Evolutionary conservation across 2,888 invertebrate species (phyloP), one percentile per base, ranked within the genome.

Genomic region (Geophilus truncorum): DNA sequence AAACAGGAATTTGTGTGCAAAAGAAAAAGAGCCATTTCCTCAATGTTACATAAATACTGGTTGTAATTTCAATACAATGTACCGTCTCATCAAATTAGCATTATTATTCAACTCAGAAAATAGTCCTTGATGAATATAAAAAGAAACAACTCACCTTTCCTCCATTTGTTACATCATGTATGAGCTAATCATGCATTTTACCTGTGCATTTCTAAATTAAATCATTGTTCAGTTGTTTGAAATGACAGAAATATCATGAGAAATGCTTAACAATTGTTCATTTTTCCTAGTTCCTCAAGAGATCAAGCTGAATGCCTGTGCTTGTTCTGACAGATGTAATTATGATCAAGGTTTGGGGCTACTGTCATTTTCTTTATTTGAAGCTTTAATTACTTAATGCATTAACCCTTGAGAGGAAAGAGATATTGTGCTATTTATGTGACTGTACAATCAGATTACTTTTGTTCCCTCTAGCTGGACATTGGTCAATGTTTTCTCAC

Each of bases 11-110:
- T 62, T 25, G 15, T 23, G 6, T 62, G 7, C 12, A 9, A 25
- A 23, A 25, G 5, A 45, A 45, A 45, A 45, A n/a, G n/a, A n/a
- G n/a, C n/a, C 62, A 62, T 62, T 62, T 62, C 62, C 62, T 62
- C 62, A 62, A 62, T 62, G 62, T 62, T 62, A 62, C 62, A 62
- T 62, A 62, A 62, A 62, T 12, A 23, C n/a, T n/a, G n/a, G 28
- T 0, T 25, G 62, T 62, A 23, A 62, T 62, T 62, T 62, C 62
- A 62, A 62, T 62, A 62, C 62, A 62, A 62, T 62, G 62, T 23
- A 62, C 62, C 9, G 62, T 62, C 62, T 62, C 62, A 62, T 62
- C 62, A 62, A 62, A 62, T 62, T 23, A 62, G 28, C 62, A 62
- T 62, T 62, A 62, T 62, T 62, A 62, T 62, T 62, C 62, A 62